phyloP scores from a whole-genome alignment of 2,113 vertebrate genomes.

The Polypterus bichir region DNA sequence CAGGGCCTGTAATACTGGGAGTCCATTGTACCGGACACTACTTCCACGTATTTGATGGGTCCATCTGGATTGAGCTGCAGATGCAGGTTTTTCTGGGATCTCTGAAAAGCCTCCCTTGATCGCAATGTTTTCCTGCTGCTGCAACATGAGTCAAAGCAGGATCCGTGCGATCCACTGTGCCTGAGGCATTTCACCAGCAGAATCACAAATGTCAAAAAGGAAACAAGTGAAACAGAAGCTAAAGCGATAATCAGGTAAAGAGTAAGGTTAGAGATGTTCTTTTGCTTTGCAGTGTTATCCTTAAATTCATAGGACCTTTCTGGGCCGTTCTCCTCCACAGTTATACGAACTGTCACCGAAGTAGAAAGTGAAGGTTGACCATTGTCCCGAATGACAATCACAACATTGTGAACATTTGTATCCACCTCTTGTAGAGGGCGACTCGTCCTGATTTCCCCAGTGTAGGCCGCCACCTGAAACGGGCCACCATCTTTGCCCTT shows the following conservation, averaged over 20 bases:
- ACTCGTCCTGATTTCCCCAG: constrained; percentile 62
- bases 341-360: constrained; percentile 56
- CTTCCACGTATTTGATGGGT: constrained; percentile 79
- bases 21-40: constrained; percentile 60
- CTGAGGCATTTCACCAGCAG: constrained; percentile 58
- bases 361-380: constrained; percentile 55
- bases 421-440: constrained; percentile 55
- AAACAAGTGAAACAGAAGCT: constrained; percentile 62
- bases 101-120: constrained; percentile 45
- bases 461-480: constrained; percentile 61
- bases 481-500: constrained; percentile 46
- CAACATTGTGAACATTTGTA: constrained; percentile 48
- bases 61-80: constrained; percentile 73
- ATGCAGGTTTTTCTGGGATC: constrained; percentile 58
- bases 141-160: constrained; percentile 39
- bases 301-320: constrained; percentile 44
- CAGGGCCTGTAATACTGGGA: constrained; percentile 67
- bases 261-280: constrained; percentile 51
- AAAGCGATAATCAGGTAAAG: constrained; percentile 72
- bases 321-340: constrained; percentile 54
- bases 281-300: constrained; percentile 37
- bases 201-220: constrained; percentile 55
- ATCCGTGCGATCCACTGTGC: constrained; percentile 28
- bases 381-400: constrained; percentile 63
- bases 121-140: constrained; percentile 52